These are phyloP conservation scores for Apamea crenata DNA, from an alignment of 2,888 invertebrate genomes.

Conservation along the genomic window DNA sequence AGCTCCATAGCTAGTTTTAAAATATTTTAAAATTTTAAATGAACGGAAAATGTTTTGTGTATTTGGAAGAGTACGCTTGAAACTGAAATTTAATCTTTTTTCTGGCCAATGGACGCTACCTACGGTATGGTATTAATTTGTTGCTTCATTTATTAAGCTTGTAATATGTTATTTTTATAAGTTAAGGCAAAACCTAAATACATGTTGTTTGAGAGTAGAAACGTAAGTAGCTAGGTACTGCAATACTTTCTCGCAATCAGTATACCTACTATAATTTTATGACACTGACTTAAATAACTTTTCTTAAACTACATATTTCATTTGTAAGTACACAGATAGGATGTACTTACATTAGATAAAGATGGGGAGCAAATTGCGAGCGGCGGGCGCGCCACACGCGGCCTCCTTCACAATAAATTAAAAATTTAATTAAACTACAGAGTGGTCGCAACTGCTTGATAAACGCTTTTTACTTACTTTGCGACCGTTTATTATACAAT, in stretches of 20 bases:
- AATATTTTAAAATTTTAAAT: not conserved
- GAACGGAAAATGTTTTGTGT: not conserved
- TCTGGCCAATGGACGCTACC: not conserved
- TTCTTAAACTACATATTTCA: conserved; percentile 52
- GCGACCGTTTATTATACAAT: conserved; percentile 75
- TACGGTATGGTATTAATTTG: not conserved
- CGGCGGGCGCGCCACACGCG: conserved; percentile 76
- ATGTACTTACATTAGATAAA: conserved; percentile 69
- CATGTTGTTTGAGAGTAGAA: not conserved
- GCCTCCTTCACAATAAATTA: conserved; percentile 85
- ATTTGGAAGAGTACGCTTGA: not conserved
- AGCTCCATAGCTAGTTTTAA: not conserved
- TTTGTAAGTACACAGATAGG: conserved; percentile 63
- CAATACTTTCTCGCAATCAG: not conserved
- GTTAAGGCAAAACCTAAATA: not conserved
- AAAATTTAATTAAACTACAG: conserved; percentile 87
- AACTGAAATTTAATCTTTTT: not conserved
- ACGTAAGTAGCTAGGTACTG: not conserved
- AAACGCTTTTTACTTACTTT: conserved; percentile 81
- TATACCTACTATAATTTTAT: not conserved
- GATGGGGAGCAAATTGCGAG: conserved; percentile 78
- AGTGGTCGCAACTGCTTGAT: conserved; percentile 84
- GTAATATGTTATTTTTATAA: not conserved
- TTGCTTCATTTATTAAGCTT: not conserved
- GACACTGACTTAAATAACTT: conserved; percentile 12